Evolutionary conservation across 2,113 vertebrate genomes (phyloP).

Genomic region (Ranitomeya variabilis): DNA sequence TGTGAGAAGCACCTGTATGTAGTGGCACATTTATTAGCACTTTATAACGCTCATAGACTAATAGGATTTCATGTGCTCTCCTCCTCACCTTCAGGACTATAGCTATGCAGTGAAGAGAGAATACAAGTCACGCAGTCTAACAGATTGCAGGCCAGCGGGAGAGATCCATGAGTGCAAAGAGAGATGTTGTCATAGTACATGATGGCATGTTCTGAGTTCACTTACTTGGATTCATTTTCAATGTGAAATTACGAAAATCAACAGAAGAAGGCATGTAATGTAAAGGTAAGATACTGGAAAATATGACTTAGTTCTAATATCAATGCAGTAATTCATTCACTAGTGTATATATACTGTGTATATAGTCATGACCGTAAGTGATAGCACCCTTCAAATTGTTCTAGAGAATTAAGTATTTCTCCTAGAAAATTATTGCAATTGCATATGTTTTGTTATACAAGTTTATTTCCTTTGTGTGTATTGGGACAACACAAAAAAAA

Average conservation of each 20-base stretch:
- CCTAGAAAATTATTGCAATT: too few relatives aligned
- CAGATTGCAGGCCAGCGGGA: slow-evolving; percentile 43
- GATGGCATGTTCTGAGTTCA: slow-evolving; percentile 23
- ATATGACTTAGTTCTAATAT: not conserved
- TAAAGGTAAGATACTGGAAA: not conserved
- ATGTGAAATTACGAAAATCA: not conserved
- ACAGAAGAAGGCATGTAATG: not conserved
- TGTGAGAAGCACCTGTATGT: too few relatives aligned
- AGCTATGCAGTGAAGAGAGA: slow-evolving; percentile 19
- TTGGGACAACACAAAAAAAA: too few relatives aligned
- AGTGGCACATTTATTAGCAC: not conserved
- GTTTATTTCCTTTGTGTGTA: too few relatives aligned
- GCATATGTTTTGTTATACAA: too few relatives aligned
- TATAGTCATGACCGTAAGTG: not conserved
- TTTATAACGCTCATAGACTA: not conserved
- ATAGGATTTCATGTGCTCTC: not conserved
- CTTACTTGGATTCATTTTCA: slow-evolving; percentile 5
- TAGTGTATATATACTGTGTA: not conserved
- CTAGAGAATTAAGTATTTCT: too few relatives aligned
- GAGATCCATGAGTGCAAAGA: slow-evolving; percentile 14
- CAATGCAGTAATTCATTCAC: not conserved
- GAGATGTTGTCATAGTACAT: slow-evolving; percentile 24
- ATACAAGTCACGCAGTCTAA: slow-evolving; percentile 8
- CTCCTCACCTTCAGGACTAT: slow-evolving; percentile 10
- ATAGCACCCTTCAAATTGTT: too few relatives aligned